These are phyloP conservation scores for Tangara arthus DNA, from an alignment of 2,797 vertebrate genomes.

Conservation along the genomic window DNA sequence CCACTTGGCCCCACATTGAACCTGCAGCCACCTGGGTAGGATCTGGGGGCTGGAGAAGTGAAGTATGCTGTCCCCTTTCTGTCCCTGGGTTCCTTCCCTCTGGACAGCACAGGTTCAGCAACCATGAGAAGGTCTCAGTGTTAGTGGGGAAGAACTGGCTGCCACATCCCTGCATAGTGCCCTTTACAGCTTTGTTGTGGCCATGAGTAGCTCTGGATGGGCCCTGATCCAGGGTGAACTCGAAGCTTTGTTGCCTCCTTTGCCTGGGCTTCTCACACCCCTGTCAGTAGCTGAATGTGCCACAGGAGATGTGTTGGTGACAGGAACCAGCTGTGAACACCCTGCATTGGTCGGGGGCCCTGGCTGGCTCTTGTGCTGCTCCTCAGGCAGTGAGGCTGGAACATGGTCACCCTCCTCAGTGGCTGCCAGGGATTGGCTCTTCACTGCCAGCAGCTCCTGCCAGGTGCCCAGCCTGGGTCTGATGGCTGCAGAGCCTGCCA, in stretches of 20 bases:
- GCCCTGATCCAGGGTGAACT: not conserved
- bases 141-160: not conserved
- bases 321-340: not conserved
- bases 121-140: fast-evolving
- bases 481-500: not conserved
- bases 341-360: not conserved
- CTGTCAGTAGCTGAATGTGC: fast-evolving
- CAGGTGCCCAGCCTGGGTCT: not conserved
- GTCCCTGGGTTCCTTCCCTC: not conserved
- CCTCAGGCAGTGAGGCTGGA: fast-evolving
- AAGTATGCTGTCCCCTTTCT: not conserved
- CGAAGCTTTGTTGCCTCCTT: not conserved
- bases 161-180: not conserved
- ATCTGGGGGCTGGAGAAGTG: not conserved
- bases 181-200: not conserved
- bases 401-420: fast-evolving
- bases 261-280: no score
- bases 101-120: not conserved
- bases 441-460: not conserved
- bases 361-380: not conserved
- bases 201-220: not conserved
- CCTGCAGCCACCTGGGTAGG: not conserved
- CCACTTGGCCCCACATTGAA: fast-evolving
- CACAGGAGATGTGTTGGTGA: not conserved
- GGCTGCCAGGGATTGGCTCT: fast-evolving